Evolutionary conservation across 2,888 invertebrate species (phyloP).

Genomic region (Rotaria sp.): DNA sequence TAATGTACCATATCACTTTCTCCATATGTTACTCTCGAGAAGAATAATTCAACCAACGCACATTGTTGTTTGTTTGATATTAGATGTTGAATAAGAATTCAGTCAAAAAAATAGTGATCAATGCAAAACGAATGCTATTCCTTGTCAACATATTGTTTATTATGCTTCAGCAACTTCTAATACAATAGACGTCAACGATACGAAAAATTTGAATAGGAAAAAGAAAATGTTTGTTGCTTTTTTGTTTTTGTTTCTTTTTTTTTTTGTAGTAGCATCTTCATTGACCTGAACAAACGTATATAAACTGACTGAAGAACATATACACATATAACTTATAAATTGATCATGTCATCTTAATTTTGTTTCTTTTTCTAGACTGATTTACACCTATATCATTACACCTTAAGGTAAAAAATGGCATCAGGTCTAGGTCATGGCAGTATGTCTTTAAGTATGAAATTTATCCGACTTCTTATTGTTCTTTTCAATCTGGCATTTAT

Average conservation of each 20-base stretch:
- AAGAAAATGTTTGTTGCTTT: neutral
- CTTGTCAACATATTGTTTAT: neutral
- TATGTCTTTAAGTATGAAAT: conserved; percentile 29
- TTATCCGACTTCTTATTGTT: conserved; percentile 30
- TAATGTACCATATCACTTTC: neutral
- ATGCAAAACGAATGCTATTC: neutral
- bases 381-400: neutral
- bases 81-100: neutral
- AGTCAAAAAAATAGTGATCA: neutral
- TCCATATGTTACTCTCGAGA: neutral
- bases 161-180: neutral
- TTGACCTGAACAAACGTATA: neutral
- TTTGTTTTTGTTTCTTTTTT: neutral
- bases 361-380: neutral
- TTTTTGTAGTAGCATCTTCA: neutral
- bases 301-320: neutral
- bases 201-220: neutral
- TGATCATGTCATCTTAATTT: neutral
- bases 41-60: neutral
- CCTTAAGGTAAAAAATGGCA: neutral
- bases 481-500: conserved; percentile 35
- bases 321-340: neutral
- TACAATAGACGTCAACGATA: neutral
- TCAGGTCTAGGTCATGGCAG: conserved; percentile 14
- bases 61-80: neutral